phyloP scores from a whole-genome alignment of 1,140 invertebrate species.

The Nasonia vitripennis region DNA sequence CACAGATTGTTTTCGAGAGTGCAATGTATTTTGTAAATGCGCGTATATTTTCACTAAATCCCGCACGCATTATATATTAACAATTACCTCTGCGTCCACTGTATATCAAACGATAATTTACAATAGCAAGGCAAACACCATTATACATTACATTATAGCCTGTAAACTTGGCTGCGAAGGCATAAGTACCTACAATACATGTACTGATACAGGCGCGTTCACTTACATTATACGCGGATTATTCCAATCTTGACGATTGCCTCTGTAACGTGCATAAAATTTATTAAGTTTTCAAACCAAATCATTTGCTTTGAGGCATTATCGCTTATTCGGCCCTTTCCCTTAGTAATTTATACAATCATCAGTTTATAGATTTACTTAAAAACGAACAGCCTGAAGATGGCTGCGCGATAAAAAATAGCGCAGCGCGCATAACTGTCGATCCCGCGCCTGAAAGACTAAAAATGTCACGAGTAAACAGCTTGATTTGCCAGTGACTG shows the following conservation, averaged over 20 bases:
- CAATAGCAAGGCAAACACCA: too few relatives aligned
- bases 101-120: too few relatives aligned
- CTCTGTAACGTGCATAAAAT: not conserved
- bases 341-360: not conserved
- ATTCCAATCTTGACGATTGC: not conserved
- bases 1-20: not conserved
- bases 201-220: too few relatives aligned
- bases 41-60: not conserved
- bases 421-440: not conserved
- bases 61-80: not conserved
- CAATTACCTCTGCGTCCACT: too few relatives aligned
- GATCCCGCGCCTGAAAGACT: not conserved
- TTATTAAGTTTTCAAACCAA: slow-evolving; percentile 35
- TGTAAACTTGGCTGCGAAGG: too few relatives aligned
- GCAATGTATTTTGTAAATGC: not conserved
- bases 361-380: too few relatives aligned
- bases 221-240: not conserved
- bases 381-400: slow-evolving; percentile 2
- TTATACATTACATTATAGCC: too few relatives aligned
- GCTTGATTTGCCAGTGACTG: slow-evolving; percentile 22
- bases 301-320: not conserved
- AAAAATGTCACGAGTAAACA: not conserved
- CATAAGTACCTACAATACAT: too few relatives aligned
- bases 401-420: slow-evolving; percentile 10
- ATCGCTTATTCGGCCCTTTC: not conserved